These are phyloP conservation scores for Teleogryllus oceanicus DNA, from an alignment of 2,888 invertebrate species.

Conservation along the genomic window DNA sequence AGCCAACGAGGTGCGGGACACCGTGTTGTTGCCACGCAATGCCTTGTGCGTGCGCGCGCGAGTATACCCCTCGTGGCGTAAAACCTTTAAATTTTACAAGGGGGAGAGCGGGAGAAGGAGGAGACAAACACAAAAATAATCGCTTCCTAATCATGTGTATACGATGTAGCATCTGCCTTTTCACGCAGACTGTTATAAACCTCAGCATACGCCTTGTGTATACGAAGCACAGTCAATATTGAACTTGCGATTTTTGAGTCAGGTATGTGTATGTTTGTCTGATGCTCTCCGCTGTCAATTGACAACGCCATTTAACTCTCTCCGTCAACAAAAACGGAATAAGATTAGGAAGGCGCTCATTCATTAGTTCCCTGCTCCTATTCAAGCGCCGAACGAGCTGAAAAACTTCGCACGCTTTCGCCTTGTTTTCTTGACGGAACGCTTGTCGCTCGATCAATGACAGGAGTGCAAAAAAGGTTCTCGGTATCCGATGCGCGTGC, in stretches of 20 bases:
- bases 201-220: conserved; percentile 3
- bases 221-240: conserved; percentile 3
- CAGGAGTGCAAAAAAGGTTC: background rate
- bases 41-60: background rate
- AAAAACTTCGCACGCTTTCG: background rate
- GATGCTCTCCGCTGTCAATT: conserved; percentile 3
- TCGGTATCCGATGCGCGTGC: background rate
- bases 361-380: background rate
- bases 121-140: background rate
- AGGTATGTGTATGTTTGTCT: conserved; percentile 9
- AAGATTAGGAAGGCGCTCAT: background rate
- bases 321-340: background rate
- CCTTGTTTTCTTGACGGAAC: background rate
- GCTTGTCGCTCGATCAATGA: background rate
- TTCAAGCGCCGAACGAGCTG: background rate
- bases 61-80: background rate
- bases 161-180: background rate
- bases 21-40: background rate
- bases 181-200: background rate
- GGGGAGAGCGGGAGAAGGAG: background rate
- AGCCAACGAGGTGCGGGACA: background rate
- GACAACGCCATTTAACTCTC: background rate
- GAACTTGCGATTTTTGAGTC: conserved; percentile 18
- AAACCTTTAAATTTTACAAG: background rate
- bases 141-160: background rate